Base-by-base conservation (phyloP, 2,797 vertebrate genomes). In the Hephaestus fuliginosus region DNA sequence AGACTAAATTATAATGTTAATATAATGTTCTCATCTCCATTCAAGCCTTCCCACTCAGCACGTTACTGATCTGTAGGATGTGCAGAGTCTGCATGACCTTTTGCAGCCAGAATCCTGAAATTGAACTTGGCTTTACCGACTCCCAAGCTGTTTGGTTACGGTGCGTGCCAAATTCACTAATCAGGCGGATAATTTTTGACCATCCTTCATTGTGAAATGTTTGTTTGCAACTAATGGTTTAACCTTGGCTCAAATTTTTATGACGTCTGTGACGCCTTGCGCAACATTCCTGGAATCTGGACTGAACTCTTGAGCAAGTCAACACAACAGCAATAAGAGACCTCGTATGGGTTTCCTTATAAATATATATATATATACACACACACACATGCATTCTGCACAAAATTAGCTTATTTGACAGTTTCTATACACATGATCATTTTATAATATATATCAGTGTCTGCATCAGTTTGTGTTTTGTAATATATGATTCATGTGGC, bases 141-240 rank as follows among this genome's bases (percentile, higher is more conserved):
- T 85, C 74, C 73, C 63, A 73, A 48, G 80, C 30, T 55, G 58
- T 79, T 86, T 46, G 71, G 66, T 74, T 72, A 70, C 6, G 6
- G 33, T 52, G 39, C 1, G 6, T 15, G 64, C 82, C 75, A 82
- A 78, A 76, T 78, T 58, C 25, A 71, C 66, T 80, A 55, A 89
- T 86, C 70, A 75, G 39, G 62, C 11, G 0, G 39, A 72, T 69
- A 76, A 46, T 53, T 72, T 74, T 41, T 71, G 74, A 41, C 70
- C 70, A 70, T 85, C 30, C 71, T 78, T 85, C 49, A 71, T 70
- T 58, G 58, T 84, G 80, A 90, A 83, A 82, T 87, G 57, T 87
- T 83, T 89, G 69, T 70, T 89, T 74, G 61, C 30, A 76, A 52
- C 65, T 43, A 65, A 82, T 72, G 58, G n/a, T 72, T 66, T 57